Conservation (phyloP, 2,797 vertebrate species). For the Phrynocephalus guinanensis region DNA sequence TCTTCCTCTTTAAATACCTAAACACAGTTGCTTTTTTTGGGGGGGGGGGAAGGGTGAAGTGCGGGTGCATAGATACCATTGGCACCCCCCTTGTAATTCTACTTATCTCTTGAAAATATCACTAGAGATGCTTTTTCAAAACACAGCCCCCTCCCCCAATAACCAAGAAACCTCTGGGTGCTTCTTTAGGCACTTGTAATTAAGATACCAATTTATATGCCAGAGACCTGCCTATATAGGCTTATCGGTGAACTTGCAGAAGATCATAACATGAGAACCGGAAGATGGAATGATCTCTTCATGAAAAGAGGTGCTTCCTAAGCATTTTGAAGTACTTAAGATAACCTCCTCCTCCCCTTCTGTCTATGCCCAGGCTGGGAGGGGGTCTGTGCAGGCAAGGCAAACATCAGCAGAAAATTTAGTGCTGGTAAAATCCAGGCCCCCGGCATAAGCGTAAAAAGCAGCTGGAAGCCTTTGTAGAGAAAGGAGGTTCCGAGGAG, state of each 20-base stretch:
- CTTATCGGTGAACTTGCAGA: not conserved
- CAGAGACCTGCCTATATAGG: not conserved
- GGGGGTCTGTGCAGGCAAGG: not conserved
- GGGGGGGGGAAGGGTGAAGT: no score
- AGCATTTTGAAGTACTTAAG: not conserved
- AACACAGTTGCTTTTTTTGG: no score
- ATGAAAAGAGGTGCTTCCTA: not conserved
- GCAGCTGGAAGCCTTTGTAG: conserved; percentile 58
- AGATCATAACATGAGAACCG: not conserved
- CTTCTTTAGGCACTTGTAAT: not conserved
- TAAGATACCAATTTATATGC: not conserved
- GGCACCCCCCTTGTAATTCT: no score
- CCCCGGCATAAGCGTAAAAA: conserved; percentile 67
- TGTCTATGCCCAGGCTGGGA: not conserved
- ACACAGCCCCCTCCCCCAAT: no score
- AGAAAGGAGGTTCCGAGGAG: conserved; percentile 6
- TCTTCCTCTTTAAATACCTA: no score
- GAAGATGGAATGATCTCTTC: not conserved
- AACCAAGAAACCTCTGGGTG: not conserved
- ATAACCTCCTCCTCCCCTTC: not conserved
- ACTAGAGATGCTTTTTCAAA: no score
- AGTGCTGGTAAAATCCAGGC: conserved; percentile 63
- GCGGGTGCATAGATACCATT: no score
- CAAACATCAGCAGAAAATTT: conserved; percentile 57
- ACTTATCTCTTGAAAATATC: no score